Conservation (phyloP, 2,888 invertebrate species). For the Acleris emargana region DNA sequence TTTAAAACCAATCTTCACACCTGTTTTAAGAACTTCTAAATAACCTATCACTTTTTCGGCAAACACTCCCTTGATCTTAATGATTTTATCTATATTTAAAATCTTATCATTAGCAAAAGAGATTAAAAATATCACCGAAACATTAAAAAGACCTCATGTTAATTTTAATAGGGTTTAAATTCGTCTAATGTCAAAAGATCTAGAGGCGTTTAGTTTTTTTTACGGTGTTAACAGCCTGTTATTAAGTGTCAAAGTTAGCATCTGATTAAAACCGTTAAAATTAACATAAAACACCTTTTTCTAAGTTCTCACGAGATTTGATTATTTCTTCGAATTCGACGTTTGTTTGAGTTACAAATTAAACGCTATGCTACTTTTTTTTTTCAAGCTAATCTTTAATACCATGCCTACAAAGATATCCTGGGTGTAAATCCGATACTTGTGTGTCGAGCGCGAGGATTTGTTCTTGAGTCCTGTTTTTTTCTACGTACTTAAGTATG, state of each 20-base stretch:
- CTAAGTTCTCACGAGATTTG: constrained; percentile 33
- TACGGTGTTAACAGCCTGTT: constrained; percentile 38
- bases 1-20: constrained; percentile 17
- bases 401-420: too few relatives aligned
- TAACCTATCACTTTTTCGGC: constrained; percentile 28
- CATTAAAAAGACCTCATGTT: background rate
- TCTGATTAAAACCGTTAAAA: constrained; percentile 41
- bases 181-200: background rate
- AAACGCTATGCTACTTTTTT: background rate
- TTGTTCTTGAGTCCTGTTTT: too few relatives aligned
- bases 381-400: too few relatives aligned
- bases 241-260: constrained; percentile 44
- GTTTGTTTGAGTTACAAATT: constrained; percentile 11
- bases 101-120: constrained; percentile 18
- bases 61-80: constrained; percentile 40
- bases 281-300: constrained; percentile 37
- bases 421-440: too few relatives aligned
- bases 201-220: constrained; percentile 25
- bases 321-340: constrained; percentile 28
- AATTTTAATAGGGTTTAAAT: background rate
- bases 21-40: constrained; percentile 12
- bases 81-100: constrained; percentile 31
- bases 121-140: background rate
- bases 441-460: too few relatives aligned
- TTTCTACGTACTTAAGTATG: too few relatives aligned